Base-by-base conservation (phyloP, 2,113 vertebrate genomes). In the Trogon melanurus region DNA sequence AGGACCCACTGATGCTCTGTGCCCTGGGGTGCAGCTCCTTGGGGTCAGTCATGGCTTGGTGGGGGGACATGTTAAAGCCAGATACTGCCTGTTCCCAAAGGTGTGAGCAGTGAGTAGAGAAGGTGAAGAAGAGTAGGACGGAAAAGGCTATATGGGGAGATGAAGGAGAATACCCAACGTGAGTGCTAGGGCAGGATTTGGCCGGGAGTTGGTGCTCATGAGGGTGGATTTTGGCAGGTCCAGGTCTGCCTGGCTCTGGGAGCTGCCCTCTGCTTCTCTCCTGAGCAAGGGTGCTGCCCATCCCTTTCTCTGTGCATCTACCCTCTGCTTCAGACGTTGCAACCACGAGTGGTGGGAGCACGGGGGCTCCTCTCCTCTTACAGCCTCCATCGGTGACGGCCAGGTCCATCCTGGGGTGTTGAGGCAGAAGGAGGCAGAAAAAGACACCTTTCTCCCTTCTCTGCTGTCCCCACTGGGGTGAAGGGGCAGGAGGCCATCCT, bases 1-100 rank as follows among this genome's bases (percentile, higher is more conserved):
- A 54, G 61, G 62, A 15, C 3, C 38, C 0, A 1, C 1, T 32
- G 82, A 18, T 11, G 56, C 71, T 32, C 6, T 13, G 50, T 1
- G 5, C n/a, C 51, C n/a, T 30, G 66, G 65, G 36, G 9, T 16
- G 62, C 1, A 17, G 20, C 12, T 12, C 44, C 45, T 66, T 0
- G 3, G 73, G 58, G 6, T 21, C 1, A 1, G 36, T 69, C 26
- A 1, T 0, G 3, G 50, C 76, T 62, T 12, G 2, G 56, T 2
- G 4, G 6, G n/a, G 61, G 29, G 41, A 74, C 6, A 6, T 2
- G 13, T 1, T 3, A 36, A 29, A 74, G 38, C 53, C 25, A 79
- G 62, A 1, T 38, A 5, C 27, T 86, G n/a, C 38, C 79, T 47
- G 83, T 79, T 48, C 53, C 56, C 62, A 27, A 15, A 69, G 60